Base-by-base conservation (phyloP, 2,797 vertebrate genomes). In the Vespertilio murinus region DNA sequence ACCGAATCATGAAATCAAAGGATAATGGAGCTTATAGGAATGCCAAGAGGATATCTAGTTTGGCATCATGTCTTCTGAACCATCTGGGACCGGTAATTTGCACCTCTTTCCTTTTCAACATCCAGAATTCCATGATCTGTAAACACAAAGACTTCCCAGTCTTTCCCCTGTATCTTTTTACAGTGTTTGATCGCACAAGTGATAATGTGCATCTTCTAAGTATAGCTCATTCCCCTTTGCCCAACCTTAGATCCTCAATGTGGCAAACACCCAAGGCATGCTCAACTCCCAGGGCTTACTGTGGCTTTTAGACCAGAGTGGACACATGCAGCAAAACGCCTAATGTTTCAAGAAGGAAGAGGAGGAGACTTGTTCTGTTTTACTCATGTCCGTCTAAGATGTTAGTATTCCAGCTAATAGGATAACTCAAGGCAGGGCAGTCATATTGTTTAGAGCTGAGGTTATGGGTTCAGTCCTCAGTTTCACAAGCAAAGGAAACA, bases 1-100 rank as follows among this genome's bases (percentile, higher is more conserved):
- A 70, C 30, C 70, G 86, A 93, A 87, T 87, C 82, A 74, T 25
- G 61, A 95, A 90, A 90, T 85, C 79, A 78, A 95, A 89, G 91
- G 91, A 49, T 61, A 89, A 90, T 10, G 20, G 78, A 33, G 28
- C 89, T 90, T 77, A 61, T 52, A 64, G 65, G 89, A 88, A 85
- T 14, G 54, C 42, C 47, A 65, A 88, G 88, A 95, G 78, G 91
- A 70, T 78, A 93, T 42, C 71, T 82, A 45, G 35, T 42, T 83
- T 87, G 64, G 42, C 45, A 73, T 84, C 59, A 42, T 54, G n/a
- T 91, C 77, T 93, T 85, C 59, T 30, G 82, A 93, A 75, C 56
- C 52, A 28, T 69, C 33, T 35, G 74, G 42, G 78, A 80, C 80
- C 91, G 65, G 73, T 79, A 47, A 94, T 91, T 79, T 91, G 88